Evolutionary conservation across 1,140 invertebrate species (phyloP).

Genomic region (Scaptomyza pallida): DNA sequence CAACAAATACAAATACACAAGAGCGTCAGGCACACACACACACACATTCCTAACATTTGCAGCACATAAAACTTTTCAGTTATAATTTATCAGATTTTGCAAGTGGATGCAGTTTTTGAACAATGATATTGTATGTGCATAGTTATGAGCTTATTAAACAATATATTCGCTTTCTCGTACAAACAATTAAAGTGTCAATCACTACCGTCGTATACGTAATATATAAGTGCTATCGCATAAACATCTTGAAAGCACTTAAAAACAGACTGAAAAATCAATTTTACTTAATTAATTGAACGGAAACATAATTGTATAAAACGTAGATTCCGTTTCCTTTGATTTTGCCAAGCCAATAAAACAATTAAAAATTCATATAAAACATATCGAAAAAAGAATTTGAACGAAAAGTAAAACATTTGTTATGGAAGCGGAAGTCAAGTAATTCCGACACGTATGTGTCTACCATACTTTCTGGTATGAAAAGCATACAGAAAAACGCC

Average conservation of each 20-base stretch:
- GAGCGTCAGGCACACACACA: too few relatives aligned
- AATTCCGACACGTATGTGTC: slow-evolving; percentile 81
- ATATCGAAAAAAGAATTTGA: slow-evolving; percentile 3
- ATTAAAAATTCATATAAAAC: slow-evolving; percentile 58
- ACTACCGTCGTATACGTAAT: slow-evolving; percentile 9
- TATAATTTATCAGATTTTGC: slow-evolving; percentile 75
- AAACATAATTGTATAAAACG: background rate
- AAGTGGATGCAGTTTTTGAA: slow-evolving; percentile 60
- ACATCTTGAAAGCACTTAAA: too few relatives aligned
- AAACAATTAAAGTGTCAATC: background rate
- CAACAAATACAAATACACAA: slow-evolving; percentile 3
- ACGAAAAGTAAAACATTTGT: background rate
- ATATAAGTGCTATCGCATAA: too few relatives aligned
- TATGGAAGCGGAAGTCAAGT: slow-evolving; percentile 70
- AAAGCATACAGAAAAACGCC: slow-evolving; percentile 69
- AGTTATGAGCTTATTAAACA: slow-evolving; percentile 51
- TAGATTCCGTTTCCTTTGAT: background rate
- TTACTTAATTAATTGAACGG: background rate
- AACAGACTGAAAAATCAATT: background rate
- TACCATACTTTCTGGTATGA: slow-evolving; percentile 70
- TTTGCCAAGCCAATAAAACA: slow-evolving; percentile 59
- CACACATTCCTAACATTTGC: slow-evolving; percentile 3
- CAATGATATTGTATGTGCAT: slow-evolving; percentile 62
- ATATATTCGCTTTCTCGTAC: too few relatives aligned
- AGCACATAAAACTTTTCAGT: slow-evolving; percentile 43